Percentiles rank a stretch among this genome's conserved stretches.
Evolutionary conservation across 2,113 vertebrate species (phyloP).

Genomic region (Scalopus aquaticus): DNA sequence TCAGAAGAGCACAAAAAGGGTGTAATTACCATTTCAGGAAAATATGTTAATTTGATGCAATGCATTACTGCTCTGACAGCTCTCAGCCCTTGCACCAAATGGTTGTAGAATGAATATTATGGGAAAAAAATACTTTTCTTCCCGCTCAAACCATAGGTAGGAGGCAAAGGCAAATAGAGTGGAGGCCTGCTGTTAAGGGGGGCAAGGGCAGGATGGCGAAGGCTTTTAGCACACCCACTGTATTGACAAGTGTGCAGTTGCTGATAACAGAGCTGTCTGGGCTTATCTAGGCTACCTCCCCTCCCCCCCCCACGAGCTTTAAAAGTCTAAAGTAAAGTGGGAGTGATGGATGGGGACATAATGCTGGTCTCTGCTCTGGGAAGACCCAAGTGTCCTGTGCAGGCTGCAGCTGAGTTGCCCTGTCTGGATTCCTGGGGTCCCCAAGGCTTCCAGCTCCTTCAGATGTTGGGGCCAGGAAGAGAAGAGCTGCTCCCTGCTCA

Average conservation of each 20-base stretch:
- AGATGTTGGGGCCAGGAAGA: neutral
- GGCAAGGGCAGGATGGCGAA: neutral
- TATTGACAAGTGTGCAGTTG: neutral
- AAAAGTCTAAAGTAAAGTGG: neutral
- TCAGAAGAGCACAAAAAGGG: constrained; percentile 73
- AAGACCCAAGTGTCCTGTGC: neutral
- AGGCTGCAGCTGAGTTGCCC: neutral
- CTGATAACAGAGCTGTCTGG: neutral
- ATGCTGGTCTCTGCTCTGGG: neutral
- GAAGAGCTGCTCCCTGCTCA: neutral
- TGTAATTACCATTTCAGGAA: constrained; percentile 79
- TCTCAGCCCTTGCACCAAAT: constrained; percentile 66
- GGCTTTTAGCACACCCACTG: neutral
- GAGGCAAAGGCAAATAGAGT: constrained; percentile 43
- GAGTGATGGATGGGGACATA: neutral
- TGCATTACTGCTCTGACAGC: constrained; percentile 75
- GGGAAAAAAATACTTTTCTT: neutral
- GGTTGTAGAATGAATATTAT: constrained; percentile 50
- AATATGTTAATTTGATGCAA: constrained; percentile 73
- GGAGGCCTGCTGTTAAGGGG: neutral
- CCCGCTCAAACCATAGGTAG: constrained; percentile 11
- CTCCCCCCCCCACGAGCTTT: neutral
- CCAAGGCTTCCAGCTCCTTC: neutral
- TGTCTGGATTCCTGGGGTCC: neutral
- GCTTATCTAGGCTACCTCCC: neutral